These are phyloP conservation scores for Tetrapedia diversipes DNA, from an alignment of 2,888 invertebrate species.

Conservation along the genomic window DNA sequence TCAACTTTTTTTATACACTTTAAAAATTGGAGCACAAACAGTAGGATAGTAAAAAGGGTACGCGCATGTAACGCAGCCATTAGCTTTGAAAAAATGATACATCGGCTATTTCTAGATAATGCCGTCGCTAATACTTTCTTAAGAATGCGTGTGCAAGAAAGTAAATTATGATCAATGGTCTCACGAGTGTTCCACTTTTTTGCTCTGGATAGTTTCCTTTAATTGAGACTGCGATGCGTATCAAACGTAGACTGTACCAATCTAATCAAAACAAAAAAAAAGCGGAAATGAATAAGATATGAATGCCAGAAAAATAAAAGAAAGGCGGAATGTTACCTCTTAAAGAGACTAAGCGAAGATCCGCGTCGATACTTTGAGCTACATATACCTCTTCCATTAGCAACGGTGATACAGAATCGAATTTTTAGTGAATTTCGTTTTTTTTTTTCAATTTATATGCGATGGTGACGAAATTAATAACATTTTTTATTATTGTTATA, in stretches of 20 bases:
- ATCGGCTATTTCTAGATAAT: slow-evolving; percentile 39
- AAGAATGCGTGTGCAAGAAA: slow-evolving; percentile 51
- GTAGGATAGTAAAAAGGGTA: slow-evolving; percentile 21
- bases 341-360: slow-evolving; percentile 75
- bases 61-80: slow-evolving; percentile 40
- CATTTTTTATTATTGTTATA: slow-evolving; percentile 11
- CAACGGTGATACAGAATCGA: slow-evolving; percentile 53
- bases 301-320: slow-evolving; percentile 66
- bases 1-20: slow-evolving; percentile 20
- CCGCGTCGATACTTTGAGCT: slow-evolving; percentile 79
- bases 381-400: slow-evolving; percentile 60
- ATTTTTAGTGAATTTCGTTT: slow-evolving; percentile 47
- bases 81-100: slow-evolving; percentile 38
- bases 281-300: slow-evolving; percentile 43
- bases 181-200: slow-evolving; percentile 79
- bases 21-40: slow-evolving; percentile 39
- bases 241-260: slow-evolving; percentile 83
- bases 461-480: neutral
- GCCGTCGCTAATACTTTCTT: slow-evolving; percentile 43
- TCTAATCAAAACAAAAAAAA: slow-evolving; percentile 81
- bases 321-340: slow-evolving; percentile 60
- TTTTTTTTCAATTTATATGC: slow-evolving; percentile 18
- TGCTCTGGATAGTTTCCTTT: slow-evolving; percentile 78
- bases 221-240: slow-evolving; percentile 80
- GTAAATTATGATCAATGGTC: slow-evolving; percentile 67